A percentile compares a stretch with the other conserved stretches of the same genome.
phyloP scores from a whole-genome alignment of 2,797 vertebrate genomes.

The Lagocephalus sceleratus region DNA sequence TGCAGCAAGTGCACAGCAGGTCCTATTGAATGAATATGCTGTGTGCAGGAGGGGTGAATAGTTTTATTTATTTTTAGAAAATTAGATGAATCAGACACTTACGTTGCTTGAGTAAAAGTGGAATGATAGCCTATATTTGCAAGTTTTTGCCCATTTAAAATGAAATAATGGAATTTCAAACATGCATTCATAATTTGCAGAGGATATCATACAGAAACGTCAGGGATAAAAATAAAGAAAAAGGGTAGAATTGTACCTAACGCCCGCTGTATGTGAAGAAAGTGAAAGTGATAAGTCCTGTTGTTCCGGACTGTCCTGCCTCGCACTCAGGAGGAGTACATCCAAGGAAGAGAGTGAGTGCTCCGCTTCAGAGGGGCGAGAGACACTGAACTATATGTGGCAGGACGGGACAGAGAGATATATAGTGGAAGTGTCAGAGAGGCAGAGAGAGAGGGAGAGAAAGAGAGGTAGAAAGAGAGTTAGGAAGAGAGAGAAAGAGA shows the following conservation, averaged over 20 bases:
- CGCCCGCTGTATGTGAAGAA: conserved; percentile 35
- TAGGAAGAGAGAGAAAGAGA: conserved; percentile 23
- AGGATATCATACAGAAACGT: neutral
- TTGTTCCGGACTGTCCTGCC: conserved; percentile 36
- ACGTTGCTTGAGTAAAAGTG: too few species aligned
- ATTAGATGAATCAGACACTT: too few species aligned
- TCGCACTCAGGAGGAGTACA: conserved; percentile 43
- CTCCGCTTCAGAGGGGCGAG: conserved; percentile 17
- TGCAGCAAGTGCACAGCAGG: too few species aligned
- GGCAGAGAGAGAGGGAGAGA: neutral
- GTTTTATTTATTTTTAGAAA: too few species aligned
- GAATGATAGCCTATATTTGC: too few species aligned
- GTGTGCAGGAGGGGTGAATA: too few species aligned
- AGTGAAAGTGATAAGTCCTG: conserved; percentile 18
- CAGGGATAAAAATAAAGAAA: neutral
- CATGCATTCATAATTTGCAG: too few species aligned
- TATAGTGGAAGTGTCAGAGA: conserved; percentile 8
- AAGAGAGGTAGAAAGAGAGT: conserved; percentile 11
- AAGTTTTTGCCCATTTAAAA: neutral
- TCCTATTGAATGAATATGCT: too few species aligned
- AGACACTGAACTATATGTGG: conserved; percentile 26
- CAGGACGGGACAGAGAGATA: conserved; percentile 19
- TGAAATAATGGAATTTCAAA: neutral
- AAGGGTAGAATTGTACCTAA: conserved; percentile 43
- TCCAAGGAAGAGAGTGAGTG: conserved; percentile 17